These are phyloP conservation scores for Thelaira solivaga DNA, from an alignment of 2,888 invertebrate species.

Conservation along the genomic window DNA sequence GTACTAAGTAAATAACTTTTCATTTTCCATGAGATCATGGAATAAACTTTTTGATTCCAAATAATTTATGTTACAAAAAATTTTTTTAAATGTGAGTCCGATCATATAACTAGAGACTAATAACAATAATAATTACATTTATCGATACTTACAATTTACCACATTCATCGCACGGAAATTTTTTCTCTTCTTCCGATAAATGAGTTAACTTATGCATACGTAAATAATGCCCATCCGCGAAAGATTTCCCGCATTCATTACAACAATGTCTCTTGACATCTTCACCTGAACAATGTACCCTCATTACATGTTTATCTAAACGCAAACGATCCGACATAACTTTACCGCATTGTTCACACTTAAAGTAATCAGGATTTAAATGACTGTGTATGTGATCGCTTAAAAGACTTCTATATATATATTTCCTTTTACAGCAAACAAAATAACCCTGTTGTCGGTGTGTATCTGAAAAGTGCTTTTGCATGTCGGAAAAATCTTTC, in stretches of 20 bases:
- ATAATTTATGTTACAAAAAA: too few species aligned
- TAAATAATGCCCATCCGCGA: conserved; percentile 70
- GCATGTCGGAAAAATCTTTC: conserved; percentile 44
- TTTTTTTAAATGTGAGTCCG: too few species aligned
- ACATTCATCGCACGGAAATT: conserved; percentile 73
- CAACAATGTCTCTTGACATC: conserved; percentile 69
- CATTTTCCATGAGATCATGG: too few species aligned
- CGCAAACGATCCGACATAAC: conserved; percentile 70
- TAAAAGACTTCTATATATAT: conserved; percentile 72
- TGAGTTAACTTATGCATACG: conserved; percentile 74
- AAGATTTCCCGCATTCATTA: conserved; percentile 66
- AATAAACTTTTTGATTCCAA: too few species aligned
- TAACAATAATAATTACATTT: too few species aligned
- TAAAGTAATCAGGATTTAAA: conserved; percentile 75
- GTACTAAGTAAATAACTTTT: too few species aligned
- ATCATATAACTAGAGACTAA: too few species aligned
- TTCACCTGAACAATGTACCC: conserved; percentile 68
- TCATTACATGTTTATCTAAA: conserved; percentile 66
- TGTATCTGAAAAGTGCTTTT: conserved; percentile 42
- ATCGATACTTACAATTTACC: conserved; percentile 73
- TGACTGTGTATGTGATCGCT: conserved; percentile 75
- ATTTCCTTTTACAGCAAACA: conserved; percentile 75
- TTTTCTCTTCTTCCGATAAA: conserved; percentile 73
- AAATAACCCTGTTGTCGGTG: conserved; percentile 70
- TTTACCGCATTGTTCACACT: conserved; percentile 71